A percentile compares a stretch with the other conserved stretches of the same genome.
These are phyloP conservation scores for Tichodroma muraria DNA, from an alignment of 2,113 vertebrate genomes.

Conservation along the genomic window DNA sequence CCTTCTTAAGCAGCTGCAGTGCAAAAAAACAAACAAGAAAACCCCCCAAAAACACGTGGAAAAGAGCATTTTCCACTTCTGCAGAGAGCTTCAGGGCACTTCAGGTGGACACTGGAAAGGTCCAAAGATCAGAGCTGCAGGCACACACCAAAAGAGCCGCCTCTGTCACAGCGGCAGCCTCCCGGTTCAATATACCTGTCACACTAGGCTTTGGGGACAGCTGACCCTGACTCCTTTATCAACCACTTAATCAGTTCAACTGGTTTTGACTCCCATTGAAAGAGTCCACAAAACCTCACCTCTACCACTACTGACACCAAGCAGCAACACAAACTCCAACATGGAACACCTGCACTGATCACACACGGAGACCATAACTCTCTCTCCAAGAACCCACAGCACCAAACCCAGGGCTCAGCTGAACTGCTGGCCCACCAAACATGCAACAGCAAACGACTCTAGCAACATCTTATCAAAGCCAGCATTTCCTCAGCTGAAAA, in stretches of 20 bases:
- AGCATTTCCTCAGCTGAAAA: background rate
- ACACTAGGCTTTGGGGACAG: background rate
- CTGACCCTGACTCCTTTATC: background rate
- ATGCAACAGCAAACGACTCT: fast-evolving
- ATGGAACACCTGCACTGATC: background rate
- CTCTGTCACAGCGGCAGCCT: background rate
- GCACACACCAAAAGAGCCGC: background rate
- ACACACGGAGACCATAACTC: background rate
- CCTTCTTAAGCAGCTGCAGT: background rate
- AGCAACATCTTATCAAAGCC: background rate
- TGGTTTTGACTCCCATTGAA: background rate
- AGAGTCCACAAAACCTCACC: background rate
- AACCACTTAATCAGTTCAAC: background rate
- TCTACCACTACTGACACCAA: background rate
- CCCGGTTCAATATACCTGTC: fast-evolving
- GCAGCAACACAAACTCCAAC: fast-evolving
- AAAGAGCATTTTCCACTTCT: background rate
- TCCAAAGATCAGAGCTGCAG: background rate
- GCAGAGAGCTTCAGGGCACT: background rate
- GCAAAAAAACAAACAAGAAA: background rate
- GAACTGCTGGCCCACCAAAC: background rate
- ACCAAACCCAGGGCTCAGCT: fast-evolving
- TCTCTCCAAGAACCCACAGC: background rate
- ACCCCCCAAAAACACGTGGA: background rate
- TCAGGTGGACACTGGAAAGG: background rate